Evolutionary conservation across 2,113 vertebrate species (phyloP).

Genomic region (Elgaria multicarinata): DNA sequence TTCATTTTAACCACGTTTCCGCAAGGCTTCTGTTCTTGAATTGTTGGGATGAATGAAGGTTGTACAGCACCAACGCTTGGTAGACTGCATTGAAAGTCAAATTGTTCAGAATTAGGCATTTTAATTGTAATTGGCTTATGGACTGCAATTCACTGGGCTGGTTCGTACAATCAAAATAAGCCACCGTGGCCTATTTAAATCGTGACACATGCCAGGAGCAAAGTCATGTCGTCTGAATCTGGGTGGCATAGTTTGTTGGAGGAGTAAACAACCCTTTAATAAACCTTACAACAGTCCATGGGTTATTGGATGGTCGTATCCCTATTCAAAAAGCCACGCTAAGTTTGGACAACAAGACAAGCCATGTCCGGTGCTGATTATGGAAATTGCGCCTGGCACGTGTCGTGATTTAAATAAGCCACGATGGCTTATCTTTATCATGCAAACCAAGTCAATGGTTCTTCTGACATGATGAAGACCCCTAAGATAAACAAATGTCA

Average conservation of each 20-base stretch:
- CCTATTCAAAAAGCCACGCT: not conserved
- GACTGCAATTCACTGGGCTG: constrained; percentile 2
- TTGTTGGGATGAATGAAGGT: not conserved
- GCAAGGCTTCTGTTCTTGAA: too few relatives aligned
- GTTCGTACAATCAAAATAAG: rapidly evolving
- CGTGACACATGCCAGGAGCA: too few relatives aligned
- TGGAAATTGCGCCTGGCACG: too few relatives aligned
- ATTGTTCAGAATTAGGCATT: constrained; percentile 12
- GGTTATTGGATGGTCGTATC: not conserved
- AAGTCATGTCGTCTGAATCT: too few relatives aligned
- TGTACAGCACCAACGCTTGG: not conserved
- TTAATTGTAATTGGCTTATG: constrained; percentile 28
- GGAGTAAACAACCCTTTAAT: too few relatives aligned
- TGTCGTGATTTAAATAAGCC: not conserved
- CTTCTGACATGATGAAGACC: too few relatives aligned
- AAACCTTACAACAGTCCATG: too few relatives aligned
- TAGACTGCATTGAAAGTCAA: not conserved
- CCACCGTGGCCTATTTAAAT: too few relatives aligned
- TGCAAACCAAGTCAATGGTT: too few relatives aligned
- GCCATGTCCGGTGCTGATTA: too few relatives aligned
- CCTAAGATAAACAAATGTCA: not conserved
- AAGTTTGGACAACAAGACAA: too few relatives aligned
- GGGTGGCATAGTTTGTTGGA: too few relatives aligned
- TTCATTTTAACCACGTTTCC: not conserved
- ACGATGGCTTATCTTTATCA: not conserved